Evolutionary conservation across 2,888 invertebrate species (phyloP), one percentile per base, ranked within the genome.

Genomic region (Hirtodrosophila duncani): DNA sequence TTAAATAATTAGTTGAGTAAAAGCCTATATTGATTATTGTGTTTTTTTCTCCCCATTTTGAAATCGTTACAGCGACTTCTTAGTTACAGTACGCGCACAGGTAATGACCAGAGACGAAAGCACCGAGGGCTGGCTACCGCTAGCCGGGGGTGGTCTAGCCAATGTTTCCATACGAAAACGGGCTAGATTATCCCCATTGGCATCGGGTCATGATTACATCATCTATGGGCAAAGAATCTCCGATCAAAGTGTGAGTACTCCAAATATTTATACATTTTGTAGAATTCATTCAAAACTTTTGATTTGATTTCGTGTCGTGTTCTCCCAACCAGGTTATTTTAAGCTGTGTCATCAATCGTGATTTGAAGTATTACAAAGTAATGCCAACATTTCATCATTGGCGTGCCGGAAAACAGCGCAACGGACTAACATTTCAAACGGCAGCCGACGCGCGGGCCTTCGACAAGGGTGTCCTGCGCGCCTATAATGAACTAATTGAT

Each of bases 331-430:
- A 97, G 97, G 93, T 94, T 84, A 95, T 98, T 68, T 90, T 98
- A 69, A 95, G 95, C 88, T 98, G 97, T 90, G 93, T 94, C 39
- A 94, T 98, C 86, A 96, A 96, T 88, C 95, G 95, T 86, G 97
- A 98, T 88, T 95, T 98, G 87, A 94, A 96, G 87, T 98, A 98
- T 89, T 95, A 96, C 88, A 96, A 96, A 89, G 97, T 97, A 82
- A 98, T 97, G 94, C 98, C 98, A 20, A 97, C 97, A 31, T 98
- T 98, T 90, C 97, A 98, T 89, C 98, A 98, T 88, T 98, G 98
- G 98, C 93, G 93, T 85, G 96, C 96, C 11, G 97, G 96, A 50
- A 96, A 97, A 88, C 95, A 96, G 88, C 93, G 95, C 69, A 98
- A 96, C 89, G 98, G 98, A 37, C 90, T 98, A 71, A 97, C 97